phyloP scores from a whole-genome alignment of 2,797 vertebrate species.

The Macropus fuliginosus region DNA sequence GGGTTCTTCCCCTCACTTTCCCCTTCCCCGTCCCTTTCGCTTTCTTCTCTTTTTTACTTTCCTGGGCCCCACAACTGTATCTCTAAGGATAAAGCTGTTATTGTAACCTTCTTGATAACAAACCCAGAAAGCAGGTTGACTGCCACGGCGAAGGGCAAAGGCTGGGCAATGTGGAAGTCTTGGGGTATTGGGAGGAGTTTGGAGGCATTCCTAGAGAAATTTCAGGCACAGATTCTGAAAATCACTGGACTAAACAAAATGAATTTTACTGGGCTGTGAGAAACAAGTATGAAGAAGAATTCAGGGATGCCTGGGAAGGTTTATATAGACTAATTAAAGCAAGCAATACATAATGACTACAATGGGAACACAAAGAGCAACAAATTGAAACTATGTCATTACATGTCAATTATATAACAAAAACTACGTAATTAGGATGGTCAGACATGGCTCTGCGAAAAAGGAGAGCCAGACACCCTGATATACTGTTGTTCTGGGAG shows the following conservation, averaged over 20 bases:
- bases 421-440: neutral
- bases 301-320: neutral
- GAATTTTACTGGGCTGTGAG: neutral
- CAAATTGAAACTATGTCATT: neutral
- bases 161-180: neutral
- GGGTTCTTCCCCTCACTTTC: neutral
- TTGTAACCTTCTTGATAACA: neutral
- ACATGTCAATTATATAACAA: neutral
- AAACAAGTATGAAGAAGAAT: neutral
- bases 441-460: neutral
- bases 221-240: neutral
- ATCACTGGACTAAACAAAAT: neutral
- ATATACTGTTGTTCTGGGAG: neutral
- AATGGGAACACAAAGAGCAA: neutral
- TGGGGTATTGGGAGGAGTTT: neutral
- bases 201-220: neutral
- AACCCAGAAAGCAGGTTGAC: neutral
- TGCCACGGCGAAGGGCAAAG: neutral
- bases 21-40: neutral
- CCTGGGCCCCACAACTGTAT: neutral
- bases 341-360: neutral
- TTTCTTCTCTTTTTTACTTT: neutral
- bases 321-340: neutral
- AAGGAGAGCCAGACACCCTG: neutral
- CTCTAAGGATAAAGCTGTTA: neutral